These are phyloP conservation scores for Scaptomyza cyrtandrae DNA, from an alignment of 2,888 invertebrate species.

Conservation along the genomic window DNA sequence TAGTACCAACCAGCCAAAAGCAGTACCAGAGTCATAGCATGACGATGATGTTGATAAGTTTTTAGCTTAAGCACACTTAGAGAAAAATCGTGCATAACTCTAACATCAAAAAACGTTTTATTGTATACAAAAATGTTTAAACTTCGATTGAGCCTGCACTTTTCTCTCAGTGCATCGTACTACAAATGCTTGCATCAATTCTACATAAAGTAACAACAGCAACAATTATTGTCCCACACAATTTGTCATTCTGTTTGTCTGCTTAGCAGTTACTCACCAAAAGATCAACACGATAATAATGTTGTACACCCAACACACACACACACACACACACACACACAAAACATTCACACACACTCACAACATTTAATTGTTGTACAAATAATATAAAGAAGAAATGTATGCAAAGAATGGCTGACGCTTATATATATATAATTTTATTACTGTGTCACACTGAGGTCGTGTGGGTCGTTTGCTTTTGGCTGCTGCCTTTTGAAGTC, in stretches of 20 bases:
- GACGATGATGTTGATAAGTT: constrained; percentile 21
- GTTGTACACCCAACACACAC: constrained; percentile 17
- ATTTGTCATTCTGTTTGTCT: constrained; percentile 61
- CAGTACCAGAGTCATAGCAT: constrained; percentile 34
- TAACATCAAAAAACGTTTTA: not conserved
- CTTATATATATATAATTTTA: constrained; percentile 49
- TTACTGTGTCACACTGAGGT: constrained; percentile 48
- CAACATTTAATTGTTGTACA: constrained; percentile 71
- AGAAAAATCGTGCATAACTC: not conserved
- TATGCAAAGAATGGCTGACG: constrained; percentile 30
- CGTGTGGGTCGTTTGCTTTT: constrained; percentile 34
- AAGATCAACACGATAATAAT: constrained; percentile 55
- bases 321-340: constrained; percentile 7
- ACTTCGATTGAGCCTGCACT: no score
- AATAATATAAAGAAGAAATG: constrained; percentile 47
- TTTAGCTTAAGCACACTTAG: constrained; percentile 1
- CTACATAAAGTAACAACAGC: constrained; percentile 2
- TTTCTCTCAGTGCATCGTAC: constrained; percentile 18
- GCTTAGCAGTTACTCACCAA: constrained; percentile 56
- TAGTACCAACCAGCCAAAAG: constrained; percentile 16
- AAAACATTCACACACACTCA: constrained; percentile 23
- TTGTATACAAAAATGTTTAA: no score
- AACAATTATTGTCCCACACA: constrained; percentile 49
- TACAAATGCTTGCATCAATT: not conserved
- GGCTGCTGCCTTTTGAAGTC: constrained; percentile 32